Conservation (phyloP, 2,888 invertebrate genomes). For the Eueremaeus valkanovi region DNA sequence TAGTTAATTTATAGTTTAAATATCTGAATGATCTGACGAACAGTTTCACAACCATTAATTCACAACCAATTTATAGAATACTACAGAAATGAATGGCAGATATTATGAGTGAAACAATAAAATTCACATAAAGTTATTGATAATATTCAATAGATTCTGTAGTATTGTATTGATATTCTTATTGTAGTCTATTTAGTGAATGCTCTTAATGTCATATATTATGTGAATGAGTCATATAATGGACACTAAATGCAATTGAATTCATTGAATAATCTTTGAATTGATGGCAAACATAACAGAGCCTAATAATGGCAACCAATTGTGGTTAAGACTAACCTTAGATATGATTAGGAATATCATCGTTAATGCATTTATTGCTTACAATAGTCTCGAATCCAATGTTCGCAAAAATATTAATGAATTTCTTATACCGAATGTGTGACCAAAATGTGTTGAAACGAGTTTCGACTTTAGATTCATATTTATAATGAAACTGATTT, state of each 20-base stretch:
- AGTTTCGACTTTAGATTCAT: too few relatives aligned
- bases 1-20: not conserved
- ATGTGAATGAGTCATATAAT: not conserved
- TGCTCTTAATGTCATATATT: not conserved
- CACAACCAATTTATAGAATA: slow-evolving; percentile 16
- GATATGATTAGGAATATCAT: not conserved
- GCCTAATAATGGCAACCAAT: not conserved
- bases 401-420: too few relatives aligned
- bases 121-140: not conserved
- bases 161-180: too few relatives aligned
- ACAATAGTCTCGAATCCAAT: too few relatives aligned
- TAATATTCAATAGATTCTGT: not conserved
- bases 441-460: too few relatives aligned
- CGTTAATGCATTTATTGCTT: not conserved
- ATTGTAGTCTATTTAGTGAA: not conserved
- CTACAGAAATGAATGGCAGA: not conserved
- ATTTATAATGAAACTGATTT: not conserved
- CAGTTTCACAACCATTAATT: slow-evolving; percentile 33
- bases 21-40: too few relatives aligned
- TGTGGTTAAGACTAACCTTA: not conserved
- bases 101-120: not conserved
- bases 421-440: too few relatives aligned
- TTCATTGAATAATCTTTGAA: not conserved
- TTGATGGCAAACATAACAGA: not conserved
- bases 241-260: not conserved